A percentile compares a stretch with the other conserved stretches of the same genome.
phyloP scores from a whole-genome alignment of 2,888 invertebrate genomes.

The Acanthoscelides obtectus region DNA sequence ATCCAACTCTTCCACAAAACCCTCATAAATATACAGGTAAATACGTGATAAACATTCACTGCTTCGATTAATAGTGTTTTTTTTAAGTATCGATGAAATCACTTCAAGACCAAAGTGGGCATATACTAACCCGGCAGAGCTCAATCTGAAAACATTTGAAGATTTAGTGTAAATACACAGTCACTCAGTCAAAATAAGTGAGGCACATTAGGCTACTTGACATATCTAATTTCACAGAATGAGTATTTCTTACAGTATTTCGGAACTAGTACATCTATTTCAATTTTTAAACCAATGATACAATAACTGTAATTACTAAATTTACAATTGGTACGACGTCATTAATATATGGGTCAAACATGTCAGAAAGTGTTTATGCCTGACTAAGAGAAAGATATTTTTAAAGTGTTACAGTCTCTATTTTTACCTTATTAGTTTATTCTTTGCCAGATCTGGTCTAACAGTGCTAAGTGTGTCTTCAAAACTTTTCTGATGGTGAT shows the following conservation, averaged over 20 bases:
- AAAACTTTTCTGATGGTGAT: constrained; percentile 90
- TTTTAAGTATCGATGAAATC: constrained; percentile 55
- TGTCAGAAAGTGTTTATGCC: too few relatives aligned
- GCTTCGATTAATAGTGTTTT: constrained; percentile 45
- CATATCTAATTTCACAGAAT: background rate
- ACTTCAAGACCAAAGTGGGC: constrained; percentile 83
- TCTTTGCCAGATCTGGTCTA: constrained; percentile 55
- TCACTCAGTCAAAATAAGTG: background rate
- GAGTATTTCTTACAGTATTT: background rate
- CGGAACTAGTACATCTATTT: too few relatives aligned
- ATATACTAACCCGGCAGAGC: constrained; percentile 92
- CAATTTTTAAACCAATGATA: too few relatives aligned
- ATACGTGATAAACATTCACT: constrained; percentile 54
- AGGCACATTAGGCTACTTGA: background rate
- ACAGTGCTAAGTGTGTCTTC: constrained; percentile 62
- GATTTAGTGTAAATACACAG: background rate
- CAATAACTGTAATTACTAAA: too few relatives aligned
- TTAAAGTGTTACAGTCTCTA: too few relatives aligned
- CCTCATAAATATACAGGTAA: constrained; percentile 74
- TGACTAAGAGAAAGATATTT: too few relatives aligned
- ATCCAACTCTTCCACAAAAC: constrained; percentile 89
- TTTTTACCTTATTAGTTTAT: constrained; percentile 58
- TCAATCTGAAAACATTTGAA: constrained; percentile 58
- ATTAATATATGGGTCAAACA: too few relatives aligned
- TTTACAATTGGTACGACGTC: too few relatives aligned